Conservation (phyloP, 2,888 invertebrate genomes). For the Tenthredo amoena region DNA sequence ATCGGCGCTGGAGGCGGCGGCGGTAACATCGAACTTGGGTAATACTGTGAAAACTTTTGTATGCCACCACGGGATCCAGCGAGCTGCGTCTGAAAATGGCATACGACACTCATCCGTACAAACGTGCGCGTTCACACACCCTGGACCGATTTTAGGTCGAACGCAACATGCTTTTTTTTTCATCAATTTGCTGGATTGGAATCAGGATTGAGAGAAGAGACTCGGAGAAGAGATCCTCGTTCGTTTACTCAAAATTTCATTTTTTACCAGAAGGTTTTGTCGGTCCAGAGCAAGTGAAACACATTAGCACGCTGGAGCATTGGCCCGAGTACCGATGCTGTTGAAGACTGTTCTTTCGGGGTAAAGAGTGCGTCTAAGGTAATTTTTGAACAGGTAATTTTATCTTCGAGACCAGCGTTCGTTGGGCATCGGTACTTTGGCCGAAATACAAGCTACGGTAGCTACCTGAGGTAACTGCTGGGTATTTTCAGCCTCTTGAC, state of each 20-base stretch:
- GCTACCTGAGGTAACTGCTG: conserved; percentile 87
- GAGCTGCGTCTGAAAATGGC: conserved; percentile 79
- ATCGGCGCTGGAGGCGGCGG: conserved; percentile 97
- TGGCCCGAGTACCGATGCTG: not conserved
- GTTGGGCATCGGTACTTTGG: not conserved
- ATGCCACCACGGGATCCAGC: conserved; percentile 78
- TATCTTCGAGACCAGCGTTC: not conserved
- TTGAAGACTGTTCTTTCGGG: not conserved
- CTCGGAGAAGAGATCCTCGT: not conserved
- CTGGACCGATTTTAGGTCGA: conserved; percentile 58
- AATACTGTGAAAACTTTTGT: conserved; percentile 87
- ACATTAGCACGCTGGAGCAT: conserved; percentile 20
- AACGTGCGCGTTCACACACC: conserved; percentile 71
- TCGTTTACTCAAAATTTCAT: conserved; percentile 52
- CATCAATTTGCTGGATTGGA: no score
- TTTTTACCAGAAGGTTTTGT: not conserved
- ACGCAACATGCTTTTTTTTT: no score
- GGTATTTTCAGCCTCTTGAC: conserved; percentile 93
- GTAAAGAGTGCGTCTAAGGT: not conserved
- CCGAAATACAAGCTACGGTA: conserved; percentile 13
- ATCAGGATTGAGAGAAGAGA: no score
- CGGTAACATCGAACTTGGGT: conserved; percentile 95
- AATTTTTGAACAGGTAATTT: not conserved
- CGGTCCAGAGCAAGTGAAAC: conserved; percentile 39
- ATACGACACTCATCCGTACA: conserved; percentile 76